Percentiles rank a stretch among this genome's conserved stretches.
These are phyloP conservation scores for Hyaena hyaena DNA, from an alignment of 2,113 vertebrate species.

Conservation along the genomic window DNA sequence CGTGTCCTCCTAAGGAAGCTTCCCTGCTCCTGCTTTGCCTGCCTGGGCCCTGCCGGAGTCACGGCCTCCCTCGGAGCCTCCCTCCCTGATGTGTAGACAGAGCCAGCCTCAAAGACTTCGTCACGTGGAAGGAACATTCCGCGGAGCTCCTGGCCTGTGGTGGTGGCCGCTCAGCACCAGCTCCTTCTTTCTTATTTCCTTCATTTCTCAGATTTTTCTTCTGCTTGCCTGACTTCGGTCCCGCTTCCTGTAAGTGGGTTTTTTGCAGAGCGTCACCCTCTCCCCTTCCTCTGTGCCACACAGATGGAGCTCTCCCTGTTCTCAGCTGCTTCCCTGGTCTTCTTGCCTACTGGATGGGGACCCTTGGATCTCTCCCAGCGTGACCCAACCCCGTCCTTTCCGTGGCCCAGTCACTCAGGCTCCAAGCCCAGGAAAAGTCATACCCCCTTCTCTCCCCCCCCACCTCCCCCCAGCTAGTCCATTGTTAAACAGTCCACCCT, in stretches of 20 bases:
- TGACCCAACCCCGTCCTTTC: fast-evolving
- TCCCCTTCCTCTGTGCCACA: fast-evolving
- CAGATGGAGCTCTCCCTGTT: fast-evolving
- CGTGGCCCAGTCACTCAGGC: background rate
- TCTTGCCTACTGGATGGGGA: fast-evolving
- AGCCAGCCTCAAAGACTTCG: background rate
- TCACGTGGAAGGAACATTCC: fast-evolving
- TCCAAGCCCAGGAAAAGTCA: background rate
- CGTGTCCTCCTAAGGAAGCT: background rate
- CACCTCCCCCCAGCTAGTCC: fast-evolving
- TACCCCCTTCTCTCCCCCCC: fast-evolving
- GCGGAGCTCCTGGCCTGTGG: background rate
- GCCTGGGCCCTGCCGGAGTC: background rate
- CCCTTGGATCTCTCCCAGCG: background rate
- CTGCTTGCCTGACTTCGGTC: background rate
- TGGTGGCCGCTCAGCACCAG: no score
- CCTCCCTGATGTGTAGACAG: background rate
- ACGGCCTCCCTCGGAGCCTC: background rate
- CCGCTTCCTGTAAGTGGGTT: fast-evolving
- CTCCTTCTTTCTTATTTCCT: background rate
- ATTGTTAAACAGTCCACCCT: no score
- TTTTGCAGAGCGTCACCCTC: no score
- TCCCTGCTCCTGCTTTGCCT: no score
- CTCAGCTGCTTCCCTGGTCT: background rate
- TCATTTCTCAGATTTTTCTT: background rate